These are phyloP conservation scores for Microtus ochrogaster DNA, from an alignment of 2,113 vertebrate genomes.

Conservation along the genomic window DNA sequence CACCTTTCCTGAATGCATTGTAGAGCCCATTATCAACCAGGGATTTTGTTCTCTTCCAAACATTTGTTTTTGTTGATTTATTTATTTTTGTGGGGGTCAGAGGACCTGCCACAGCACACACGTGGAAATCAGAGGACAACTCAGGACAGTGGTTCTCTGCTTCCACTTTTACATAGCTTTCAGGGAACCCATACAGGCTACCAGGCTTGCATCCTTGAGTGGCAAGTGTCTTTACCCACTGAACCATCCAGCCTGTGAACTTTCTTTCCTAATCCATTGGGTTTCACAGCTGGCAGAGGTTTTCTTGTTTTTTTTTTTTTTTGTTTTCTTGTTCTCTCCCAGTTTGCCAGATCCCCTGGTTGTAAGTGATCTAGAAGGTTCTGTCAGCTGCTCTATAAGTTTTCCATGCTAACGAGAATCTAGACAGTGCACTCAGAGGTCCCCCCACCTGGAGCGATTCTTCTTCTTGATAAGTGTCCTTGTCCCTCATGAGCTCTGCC, in stretches of 20 bases:
- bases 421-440: accelerated
- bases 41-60: background rate
- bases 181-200: too few species aligned
- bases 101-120: too few species aligned
- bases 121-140: background rate
- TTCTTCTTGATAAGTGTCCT: accelerated
- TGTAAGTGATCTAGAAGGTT: accelerated
- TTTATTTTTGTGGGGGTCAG: background rate
- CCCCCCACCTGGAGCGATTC: accelerated
- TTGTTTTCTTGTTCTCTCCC: accelerated
- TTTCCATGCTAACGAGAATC: accelerated
- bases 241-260: background rate
- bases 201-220: background rate
- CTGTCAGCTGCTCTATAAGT: accelerated
- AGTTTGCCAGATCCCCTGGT: accelerated
- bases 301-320: too few species aligned
- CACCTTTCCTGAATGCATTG: background rate
- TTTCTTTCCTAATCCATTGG: background rate
- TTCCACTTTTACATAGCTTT: background rate
- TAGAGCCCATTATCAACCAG: accelerated
- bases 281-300: accelerated
- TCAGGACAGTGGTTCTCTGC: background rate
- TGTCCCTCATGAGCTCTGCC: accelerated
- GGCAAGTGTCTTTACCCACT: background rate
- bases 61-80: background rate